These are phyloP conservation scores for Mesocricetus auratus DNA, from an alignment of 2,113 vertebrate genomes.

Conservation along the genomic window DNA sequence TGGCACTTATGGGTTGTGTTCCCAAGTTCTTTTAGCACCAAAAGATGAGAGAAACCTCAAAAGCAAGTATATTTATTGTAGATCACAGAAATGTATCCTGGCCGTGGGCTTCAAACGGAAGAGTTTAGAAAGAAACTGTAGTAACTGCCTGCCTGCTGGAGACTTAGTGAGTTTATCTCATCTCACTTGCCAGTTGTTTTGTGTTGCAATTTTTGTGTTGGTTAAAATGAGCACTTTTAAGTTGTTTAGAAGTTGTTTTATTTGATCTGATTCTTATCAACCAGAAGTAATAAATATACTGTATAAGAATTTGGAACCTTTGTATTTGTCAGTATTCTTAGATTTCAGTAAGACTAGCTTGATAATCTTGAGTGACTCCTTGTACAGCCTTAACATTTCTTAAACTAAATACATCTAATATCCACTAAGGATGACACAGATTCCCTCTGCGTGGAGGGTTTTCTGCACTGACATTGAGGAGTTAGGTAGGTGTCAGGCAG, in stretches of 20 bases:
- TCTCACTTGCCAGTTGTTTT: slow-evolving; percentile 17
- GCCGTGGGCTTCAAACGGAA: neutral
- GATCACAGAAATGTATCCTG: neutral
- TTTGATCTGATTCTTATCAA: neutral
- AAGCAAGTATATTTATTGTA: slow-evolving; percentile 7
- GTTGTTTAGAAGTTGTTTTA: slow-evolving; percentile 59
- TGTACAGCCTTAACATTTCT: slow-evolving; percentile 46
- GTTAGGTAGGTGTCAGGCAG: slow-evolving; percentile 18
- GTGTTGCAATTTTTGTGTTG: slow-evolving; percentile 57
- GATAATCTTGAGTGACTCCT: neutral
- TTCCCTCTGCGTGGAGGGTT: slow-evolving; percentile 23
- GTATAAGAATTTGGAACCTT: slow-evolving; percentile 26
- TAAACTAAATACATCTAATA: slow-evolving; percentile 43
- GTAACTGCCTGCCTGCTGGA: neutral
- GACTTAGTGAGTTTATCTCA: neutral
- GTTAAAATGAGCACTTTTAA: slow-evolving; percentile 54
- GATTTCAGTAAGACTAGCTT: slow-evolving; percentile 43
- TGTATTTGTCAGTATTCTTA: slow-evolving; percentile 15
- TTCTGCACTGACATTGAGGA: neutral
- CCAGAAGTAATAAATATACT: slow-evolving; percentile 40
- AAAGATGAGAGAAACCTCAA: neutral
- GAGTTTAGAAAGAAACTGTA: slow-evolving; percentile 8
- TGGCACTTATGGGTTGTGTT: slow-evolving; percentile 38
- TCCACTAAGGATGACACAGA: neutral
- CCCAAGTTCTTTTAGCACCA: slow-evolving; percentile 16